Evolutionary conservation across 2,113 vertebrate genomes (phyloP).

Genomic region (Platichthys stellatus): DNA sequence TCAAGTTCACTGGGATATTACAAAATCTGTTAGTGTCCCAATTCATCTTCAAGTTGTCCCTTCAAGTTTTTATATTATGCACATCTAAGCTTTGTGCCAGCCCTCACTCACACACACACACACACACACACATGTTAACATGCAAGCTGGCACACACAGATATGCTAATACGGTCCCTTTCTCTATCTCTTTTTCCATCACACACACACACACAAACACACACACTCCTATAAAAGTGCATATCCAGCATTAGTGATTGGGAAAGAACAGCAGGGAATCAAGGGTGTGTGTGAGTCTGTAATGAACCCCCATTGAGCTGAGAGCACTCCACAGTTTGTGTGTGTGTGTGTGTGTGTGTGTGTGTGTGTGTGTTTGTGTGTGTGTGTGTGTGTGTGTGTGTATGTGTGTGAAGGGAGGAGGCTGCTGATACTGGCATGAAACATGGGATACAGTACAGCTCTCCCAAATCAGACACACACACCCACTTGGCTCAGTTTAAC

Average conservation of each 20-base stretch:
- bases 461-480: background rate
- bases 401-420: background rate
- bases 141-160: conserved; percentile 7
- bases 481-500: background rate
- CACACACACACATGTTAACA: conserved; percentile 2
- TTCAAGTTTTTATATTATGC: conserved; percentile 13
- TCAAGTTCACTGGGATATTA: background rate
- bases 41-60: conserved; percentile 6
- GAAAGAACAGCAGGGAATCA: conserved; percentile 49
- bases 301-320: conserved; percentile 52
- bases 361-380: conserved; percentile 11
- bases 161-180: conserved; percentile 41
- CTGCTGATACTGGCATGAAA: conserved; percentile 22
- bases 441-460: conserved; percentile 2
- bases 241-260: conserved; percentile 47
- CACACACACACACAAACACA: conserved; percentile 14
- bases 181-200: conserved; percentile 8
- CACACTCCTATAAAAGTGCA: conserved; percentile 45
- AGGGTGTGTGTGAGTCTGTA: conserved; percentile 36
- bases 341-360: conserved; percentile 2
- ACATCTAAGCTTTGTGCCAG: conserved; percentile 13
- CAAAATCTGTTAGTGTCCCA: background rate
- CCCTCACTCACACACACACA: background rate
- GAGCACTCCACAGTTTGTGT: conserved; percentile 15
- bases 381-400: conserved; percentile 5